These are phyloP conservation scores for Rhombomys opimus DNA, from an alignment of 2,113 vertebrate genomes.

Conservation along the genomic window DNA sequence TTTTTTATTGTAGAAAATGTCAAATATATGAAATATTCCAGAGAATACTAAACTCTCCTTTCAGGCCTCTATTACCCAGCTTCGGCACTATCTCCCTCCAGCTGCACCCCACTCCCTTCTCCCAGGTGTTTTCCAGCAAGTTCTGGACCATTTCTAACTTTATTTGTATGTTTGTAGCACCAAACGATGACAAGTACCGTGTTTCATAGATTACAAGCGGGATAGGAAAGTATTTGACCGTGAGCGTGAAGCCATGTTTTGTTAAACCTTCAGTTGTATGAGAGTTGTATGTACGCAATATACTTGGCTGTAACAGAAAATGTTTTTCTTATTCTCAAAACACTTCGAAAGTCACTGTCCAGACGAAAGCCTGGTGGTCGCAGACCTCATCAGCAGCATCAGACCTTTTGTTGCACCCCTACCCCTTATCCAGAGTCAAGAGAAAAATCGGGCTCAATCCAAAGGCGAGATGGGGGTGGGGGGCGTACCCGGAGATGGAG, in stretches of 20 bases:
- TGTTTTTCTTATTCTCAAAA: not conserved
- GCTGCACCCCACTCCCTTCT: not conserved
- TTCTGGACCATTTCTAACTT: not conserved
- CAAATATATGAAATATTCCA: not conserved
- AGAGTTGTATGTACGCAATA: not conserved
- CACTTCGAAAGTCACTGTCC: not conserved
- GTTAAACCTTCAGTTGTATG: not conserved
- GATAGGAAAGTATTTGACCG: not conserved
- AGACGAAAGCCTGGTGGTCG: not conserved
- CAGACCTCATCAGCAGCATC: not conserved
- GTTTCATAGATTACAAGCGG: not conserved
- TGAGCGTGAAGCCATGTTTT: not conserved
- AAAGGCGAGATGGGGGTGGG: not conserved
- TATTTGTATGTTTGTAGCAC: not conserved
- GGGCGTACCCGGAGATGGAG: not conserved
- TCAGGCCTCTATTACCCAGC: not conserved
- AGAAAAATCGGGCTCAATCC: not conserved
- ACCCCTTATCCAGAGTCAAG: not conserved
- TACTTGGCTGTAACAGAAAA: not conserved
- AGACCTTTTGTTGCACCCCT: rapidly evolving
- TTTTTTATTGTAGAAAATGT: not conserved
- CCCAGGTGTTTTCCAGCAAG: not conserved
- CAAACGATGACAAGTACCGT: not conserved
- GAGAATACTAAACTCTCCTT: not conserved
- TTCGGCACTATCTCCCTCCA: not conserved